Evolutionary conservation across 1,140 invertebrate species (phyloP).

Genomic region (Nebria ingens): DNA sequence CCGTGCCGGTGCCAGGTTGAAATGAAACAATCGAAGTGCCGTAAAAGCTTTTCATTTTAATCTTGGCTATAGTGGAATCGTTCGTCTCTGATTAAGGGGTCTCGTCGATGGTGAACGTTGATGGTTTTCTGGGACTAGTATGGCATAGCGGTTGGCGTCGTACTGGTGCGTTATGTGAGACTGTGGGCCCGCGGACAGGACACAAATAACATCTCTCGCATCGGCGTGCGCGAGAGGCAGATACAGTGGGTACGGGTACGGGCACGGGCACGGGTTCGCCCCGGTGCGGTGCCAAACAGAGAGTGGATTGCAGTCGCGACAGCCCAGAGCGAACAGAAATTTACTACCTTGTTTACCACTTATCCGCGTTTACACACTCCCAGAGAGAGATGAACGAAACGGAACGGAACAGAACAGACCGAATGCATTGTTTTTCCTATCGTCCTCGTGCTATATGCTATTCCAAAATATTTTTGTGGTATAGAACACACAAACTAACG

Average conservation of each 20-base stretch:
- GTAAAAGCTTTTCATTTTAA: conserved; percentile 7
- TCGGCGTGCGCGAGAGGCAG: too few species aligned
- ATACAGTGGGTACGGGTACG: too few species aligned
- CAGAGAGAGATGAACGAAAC: conserved; percentile 10
- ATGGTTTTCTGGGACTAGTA: not conserved
- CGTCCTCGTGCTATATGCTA: too few species aligned
- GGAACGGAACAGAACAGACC: conserved; percentile 20
- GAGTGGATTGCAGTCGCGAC: conserved; percentile 3
- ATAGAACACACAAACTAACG: too few species aligned
- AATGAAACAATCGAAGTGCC: conserved; percentile 6
- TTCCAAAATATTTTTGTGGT: too few species aligned
- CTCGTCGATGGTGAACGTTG: not conserved
- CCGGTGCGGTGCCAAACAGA: not conserved
- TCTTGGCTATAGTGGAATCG: not conserved
- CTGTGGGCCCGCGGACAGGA: not conserved
- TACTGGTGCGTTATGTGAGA: not conserved
- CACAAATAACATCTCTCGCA: not conserved
- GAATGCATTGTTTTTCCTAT: conserved; percentile 31
- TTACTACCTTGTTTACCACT: conserved; percentile 38
- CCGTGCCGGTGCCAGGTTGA: not conserved
- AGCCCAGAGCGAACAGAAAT: conserved; percentile 24
- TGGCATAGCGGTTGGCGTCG: not conserved
- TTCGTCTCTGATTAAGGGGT: conserved; percentile 1
- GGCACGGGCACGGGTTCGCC: too few species aligned
- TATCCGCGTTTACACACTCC: conserved; percentile 37